phyloP scores from a whole-genome alignment of 2,113 vertebrate species.

The Sander vitreus region DNA sequence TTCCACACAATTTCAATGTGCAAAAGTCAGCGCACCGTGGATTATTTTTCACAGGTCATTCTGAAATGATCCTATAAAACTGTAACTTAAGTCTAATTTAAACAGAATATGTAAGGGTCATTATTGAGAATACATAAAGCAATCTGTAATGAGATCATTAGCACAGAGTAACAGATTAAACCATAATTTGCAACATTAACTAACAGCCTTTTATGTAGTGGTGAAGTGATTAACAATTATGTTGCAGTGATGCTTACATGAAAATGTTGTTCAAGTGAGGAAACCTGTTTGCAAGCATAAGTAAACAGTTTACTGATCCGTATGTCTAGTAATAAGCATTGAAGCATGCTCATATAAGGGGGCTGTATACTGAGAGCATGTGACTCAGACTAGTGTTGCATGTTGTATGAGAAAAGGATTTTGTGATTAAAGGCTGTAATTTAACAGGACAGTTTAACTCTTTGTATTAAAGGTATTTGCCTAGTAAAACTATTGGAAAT shows the following conservation, averaged over 20 bases:
- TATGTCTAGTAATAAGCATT: neutral
- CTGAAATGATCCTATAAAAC: neutral
- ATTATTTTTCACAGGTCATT: neutral
- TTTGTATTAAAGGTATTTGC: neutral
- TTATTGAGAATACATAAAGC: neutral
- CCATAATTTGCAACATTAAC: neutral
- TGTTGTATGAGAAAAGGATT: neutral
- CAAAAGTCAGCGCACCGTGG: neutral
- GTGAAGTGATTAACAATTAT: constrained; percentile 19
- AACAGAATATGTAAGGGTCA: neutral
- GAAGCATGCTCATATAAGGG: neutral
- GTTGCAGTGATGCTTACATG: neutral
- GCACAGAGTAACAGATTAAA: constrained; percentile 1
- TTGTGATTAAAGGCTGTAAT: neutral
- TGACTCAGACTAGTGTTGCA: neutral
- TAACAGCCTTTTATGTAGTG: neutral
- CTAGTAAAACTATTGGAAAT: neutral
- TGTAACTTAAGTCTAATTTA: neutral
- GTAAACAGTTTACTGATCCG: neutral
- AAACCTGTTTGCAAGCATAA: constrained; percentile 2
- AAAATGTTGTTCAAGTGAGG: neutral
- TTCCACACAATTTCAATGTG: neutral
- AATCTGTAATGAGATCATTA: neutral
- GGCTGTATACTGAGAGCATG: neutral
- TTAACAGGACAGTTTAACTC: neutral